These are phyloP conservation scores for Oncorhynchus mykiss DNA, from an alignment of 2,113 vertebrate genomes.

Conservation along the genomic window DNA sequence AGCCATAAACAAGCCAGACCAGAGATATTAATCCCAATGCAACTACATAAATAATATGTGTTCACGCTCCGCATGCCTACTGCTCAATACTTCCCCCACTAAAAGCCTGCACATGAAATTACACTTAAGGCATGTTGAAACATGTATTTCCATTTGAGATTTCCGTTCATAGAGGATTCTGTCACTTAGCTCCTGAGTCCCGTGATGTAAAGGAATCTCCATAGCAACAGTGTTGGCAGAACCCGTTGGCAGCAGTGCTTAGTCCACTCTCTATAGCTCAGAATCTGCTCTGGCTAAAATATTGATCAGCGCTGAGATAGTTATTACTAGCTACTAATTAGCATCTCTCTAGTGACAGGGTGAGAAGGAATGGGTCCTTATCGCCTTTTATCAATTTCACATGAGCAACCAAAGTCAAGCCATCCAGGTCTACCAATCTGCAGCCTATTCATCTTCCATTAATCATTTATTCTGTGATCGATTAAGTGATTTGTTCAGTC, in stretches of 20 bases:
- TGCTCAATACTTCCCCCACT: constrained; percentile 46
- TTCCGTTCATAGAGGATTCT: constrained; percentile 42
- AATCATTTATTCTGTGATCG: constrained; percentile 99
- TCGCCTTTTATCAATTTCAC: constrained; percentile 93
- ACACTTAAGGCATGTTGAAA: constrained; percentile 53
- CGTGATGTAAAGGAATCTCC: constrained; percentile 78
- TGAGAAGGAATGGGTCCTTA: constrained; percentile 84
- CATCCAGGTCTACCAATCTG: constrained; percentile 88
- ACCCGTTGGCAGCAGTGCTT: constrained; percentile 64
- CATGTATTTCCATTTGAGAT: constrained; percentile 59
- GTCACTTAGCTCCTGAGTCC: constrained; percentile 63
- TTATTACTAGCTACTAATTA: constrained; percentile 93
- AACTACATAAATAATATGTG: constrained; percentile 69
- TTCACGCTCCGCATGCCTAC: constrained; percentile 43
- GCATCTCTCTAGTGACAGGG: constrained; percentile 86
- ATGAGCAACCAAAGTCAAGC: constrained; percentile 86
- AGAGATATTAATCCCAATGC: constrained; percentile 70
- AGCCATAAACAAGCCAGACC: constrained; percentile 65
- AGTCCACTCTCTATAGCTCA: constrained; percentile 70
- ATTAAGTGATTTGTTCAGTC: constrained; percentile 96
- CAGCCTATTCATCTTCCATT: constrained; percentile 95
- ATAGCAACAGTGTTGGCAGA: constrained; percentile 78
- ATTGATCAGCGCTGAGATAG: constrained; percentile 89
- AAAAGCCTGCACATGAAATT: constrained; percentile 65
- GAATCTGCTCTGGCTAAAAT: constrained; percentile 87